A percentile compares a stretch with the other conserved stretches of the same genome.
phyloP scores from a whole-genome alignment of 2,797 vertebrate genomes.

The Sebastes kiyomatsui region DNA sequence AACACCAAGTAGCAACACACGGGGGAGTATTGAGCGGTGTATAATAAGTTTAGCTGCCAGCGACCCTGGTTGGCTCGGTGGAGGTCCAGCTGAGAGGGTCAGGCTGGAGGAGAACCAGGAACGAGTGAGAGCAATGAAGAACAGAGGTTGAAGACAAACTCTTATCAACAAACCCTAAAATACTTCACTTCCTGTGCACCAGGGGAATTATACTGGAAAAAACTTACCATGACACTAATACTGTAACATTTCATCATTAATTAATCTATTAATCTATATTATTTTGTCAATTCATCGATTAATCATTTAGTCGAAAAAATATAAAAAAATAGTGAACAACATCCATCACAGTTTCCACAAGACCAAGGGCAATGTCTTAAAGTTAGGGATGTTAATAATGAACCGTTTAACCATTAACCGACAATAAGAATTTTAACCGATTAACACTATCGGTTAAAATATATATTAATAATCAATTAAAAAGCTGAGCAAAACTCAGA shows the following conservation, averaged over 20 bases:
- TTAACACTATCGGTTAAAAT: no score
- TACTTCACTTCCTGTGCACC: background rate
- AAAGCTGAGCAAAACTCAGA: no score
- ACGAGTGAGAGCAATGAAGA: background rate
- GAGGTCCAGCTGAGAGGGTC: slow-evolving; percentile 43
- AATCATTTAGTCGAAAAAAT: background rate
- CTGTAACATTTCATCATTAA: background rate
- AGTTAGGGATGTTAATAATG: no score
- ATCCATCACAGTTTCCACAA: background rate
- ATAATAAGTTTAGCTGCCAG: slow-evolving; percentile 30
- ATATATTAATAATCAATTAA: no score
- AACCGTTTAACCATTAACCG: no score
- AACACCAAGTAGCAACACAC: slow-evolving; percentile 20
- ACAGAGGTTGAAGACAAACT: background rate
- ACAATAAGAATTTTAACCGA: no score
- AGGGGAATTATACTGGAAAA: background rate
- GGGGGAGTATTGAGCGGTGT: slow-evolving; percentile 28
- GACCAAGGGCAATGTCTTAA: no score
- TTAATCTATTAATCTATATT: background rate
- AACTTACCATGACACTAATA: background rate
- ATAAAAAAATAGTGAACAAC: background rate
- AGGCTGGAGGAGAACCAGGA: slow-evolving; percentile 16
- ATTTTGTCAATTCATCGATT: background rate
- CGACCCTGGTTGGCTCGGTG: slow-evolving; percentile 8
- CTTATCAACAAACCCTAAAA: background rate